Evolutionary conservation across 2,888 invertebrate species (phyloP), one percentile per base, ranked within the genome.

Genomic region (Caenorhabditis drosophilae): DNA sequence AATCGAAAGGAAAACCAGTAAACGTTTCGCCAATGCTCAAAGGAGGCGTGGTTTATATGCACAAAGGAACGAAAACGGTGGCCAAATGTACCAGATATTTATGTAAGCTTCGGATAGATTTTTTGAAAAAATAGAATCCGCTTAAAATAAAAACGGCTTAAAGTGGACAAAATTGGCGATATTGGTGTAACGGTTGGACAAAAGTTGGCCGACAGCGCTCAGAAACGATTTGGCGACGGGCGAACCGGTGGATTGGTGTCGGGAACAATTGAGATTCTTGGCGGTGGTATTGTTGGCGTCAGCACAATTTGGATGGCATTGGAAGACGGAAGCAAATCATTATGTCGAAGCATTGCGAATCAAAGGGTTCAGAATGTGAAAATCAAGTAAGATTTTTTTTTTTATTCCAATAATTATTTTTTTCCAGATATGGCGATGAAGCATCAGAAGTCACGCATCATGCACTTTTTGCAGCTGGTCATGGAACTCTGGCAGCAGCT

Each of bases 361-460:
- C 90, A 91, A 84, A 90, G 90, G 0, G 90, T 90, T 0, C 88
- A 88, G 78, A 88, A 90, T 53, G 90, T 91, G 38, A 86, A 89
- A 74, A 89, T 91, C 81, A 90, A 89, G 90, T 90, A 85, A 85
- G 87, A 83, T 23, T 20, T 56, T 31, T 2, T 26, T 22, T n/a
- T 15, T 45, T 26, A 27, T 7, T 47, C 6, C 4, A 47, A 46
- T 34, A 54, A 6, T 26, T 22, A 44, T 2, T 42, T 11, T 16
- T 12, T 18, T 48, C 54, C 84, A 90, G 90, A 80, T 90, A 90
- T 84, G 90, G 91, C 0, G 84, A 85, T 12, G 87, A 89, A 16
- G 90, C 89, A 25, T 89, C 89, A 1, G 85, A 86, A 63, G 85
- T 89, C 4, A 88, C 90, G 0, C 88, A 88, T 44, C 88, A 89